Percentiles rank a stretch among this genome's conserved stretches.
Evolutionary conservation across 2,888 invertebrate genomes (phyloP).

Genomic region (Cephus rjabovi): DNA sequence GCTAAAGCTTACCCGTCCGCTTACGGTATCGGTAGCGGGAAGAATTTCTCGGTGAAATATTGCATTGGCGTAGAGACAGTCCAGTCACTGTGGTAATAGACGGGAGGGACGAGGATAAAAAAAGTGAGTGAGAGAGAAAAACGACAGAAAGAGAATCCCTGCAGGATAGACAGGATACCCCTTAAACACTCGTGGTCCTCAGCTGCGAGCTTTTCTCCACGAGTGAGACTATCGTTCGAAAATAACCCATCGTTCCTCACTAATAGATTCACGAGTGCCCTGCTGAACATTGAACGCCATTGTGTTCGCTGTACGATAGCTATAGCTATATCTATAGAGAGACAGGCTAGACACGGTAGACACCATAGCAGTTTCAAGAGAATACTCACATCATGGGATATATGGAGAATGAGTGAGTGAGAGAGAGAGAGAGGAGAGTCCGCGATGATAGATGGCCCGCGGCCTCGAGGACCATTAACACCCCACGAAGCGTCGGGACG

Average conservation of each 20-base stretch:
- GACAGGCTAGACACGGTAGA: neutral
- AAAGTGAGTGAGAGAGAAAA: neutral
- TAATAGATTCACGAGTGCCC: slow-evolving; percentile 52
- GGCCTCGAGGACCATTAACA: slow-evolving; percentile 48
- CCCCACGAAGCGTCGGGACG: slow-evolving; percentile 3
- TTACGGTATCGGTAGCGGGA: neutral
- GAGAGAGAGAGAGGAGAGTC: slow-evolving; percentile 24
- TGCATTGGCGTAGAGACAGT: neutral
- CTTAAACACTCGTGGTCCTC: neutral
- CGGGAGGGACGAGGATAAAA: neutral
- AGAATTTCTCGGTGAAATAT: neutral
- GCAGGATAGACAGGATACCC: neutral
- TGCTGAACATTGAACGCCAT: slow-evolving; percentile 35
- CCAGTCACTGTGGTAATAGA: neutral
- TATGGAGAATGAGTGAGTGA: neutral
- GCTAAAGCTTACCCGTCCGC: neutral
- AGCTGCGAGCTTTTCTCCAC: neutral
- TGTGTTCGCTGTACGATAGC: slow-evolving; percentile 20
- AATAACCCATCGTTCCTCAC: slow-evolving; percentile 48
- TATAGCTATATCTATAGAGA: neutral
- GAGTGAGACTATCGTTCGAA: slow-evolving; percentile 29
- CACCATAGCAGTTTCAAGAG: neutral
- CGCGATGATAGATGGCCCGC: slow-evolving; percentile 48
- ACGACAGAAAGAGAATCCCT: neutral
- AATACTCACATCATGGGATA: neutral